A percentile compares a stretch with the other conserved stretches of the same genome.
phyloP scores from a whole-genome alignment of 1,140 invertebrate species.

The Drosophila carrolli region DNA sequence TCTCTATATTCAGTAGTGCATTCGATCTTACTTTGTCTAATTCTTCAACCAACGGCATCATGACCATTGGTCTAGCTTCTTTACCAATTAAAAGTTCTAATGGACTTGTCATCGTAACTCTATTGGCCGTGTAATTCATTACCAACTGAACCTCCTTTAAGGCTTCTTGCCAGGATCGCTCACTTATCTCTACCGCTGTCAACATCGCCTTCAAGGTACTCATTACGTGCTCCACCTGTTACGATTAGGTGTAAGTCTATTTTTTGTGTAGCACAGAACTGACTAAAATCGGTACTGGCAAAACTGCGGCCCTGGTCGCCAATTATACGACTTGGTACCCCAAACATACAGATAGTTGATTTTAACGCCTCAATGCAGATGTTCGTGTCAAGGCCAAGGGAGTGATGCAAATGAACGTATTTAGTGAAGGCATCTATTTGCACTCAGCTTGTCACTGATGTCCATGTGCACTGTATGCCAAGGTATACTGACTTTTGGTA shows the following conservation, averaged over 20 bases:
- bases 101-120: not conserved
- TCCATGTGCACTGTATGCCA: slow-evolving; percentile 15
- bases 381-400: not conserved
- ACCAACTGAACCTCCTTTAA: not conserved
- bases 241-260: slow-evolving; percentile 13
- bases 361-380: slow-evolving; percentile 8
- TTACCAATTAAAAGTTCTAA: slow-evolving; percentile 9
- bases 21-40: not conserved
- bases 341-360: slow-evolving; percentile 13
- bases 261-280: slow-evolving; percentile 14
- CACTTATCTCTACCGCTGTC: too few species aligned
- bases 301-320: slow-evolving; percentile 9
- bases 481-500: slow-evolving; percentile 9
- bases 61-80: slow-evolving; percentile 11
- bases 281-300: slow-evolving; percentile 5
- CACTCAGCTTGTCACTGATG: slow-evolving; percentile 8
- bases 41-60: slow-evolving; percentile 7
- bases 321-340: slow-evolving; percentile 6
- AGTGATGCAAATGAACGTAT: slow-evolving; percentile 1
- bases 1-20: not conserved
- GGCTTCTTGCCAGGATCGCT: not conserved
- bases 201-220: not conserved
- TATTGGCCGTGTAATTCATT: not conserved
- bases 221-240: slow-evolving; percentile 3
- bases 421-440: slow-evolving; percentile 9